Conservation (phyloP, 2,113 vertebrate species). For the Callipepla californica region DNA sequence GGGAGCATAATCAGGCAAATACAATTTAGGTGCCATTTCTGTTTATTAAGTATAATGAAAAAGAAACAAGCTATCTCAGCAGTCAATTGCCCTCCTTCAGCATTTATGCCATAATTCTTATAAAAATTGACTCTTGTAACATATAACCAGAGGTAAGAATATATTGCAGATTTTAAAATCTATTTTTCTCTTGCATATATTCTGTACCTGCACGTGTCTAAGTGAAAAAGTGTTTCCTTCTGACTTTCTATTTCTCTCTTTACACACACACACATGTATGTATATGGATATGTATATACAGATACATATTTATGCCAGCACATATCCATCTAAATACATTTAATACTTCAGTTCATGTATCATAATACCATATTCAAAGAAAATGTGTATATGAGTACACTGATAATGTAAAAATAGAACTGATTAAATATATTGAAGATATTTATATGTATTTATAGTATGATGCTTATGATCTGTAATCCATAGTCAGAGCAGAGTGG, state of each 20-base stretch:
- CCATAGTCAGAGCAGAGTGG: neutral
- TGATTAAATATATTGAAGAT: neutral
- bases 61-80: neutral
- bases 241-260: neutral
- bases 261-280: fast-evolving
- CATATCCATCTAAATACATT: neutral
- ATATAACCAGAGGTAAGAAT: neutral
- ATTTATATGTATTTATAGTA: neutral
- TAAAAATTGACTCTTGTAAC: neutral
- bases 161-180: neutral
- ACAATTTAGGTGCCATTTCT: neutral
- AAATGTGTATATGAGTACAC: neutral
- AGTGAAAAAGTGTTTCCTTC: neutral
- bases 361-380: neutral
- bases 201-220: neutral
- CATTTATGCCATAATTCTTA: neutral
- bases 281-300: neutral
- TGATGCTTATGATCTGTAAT: neutral
- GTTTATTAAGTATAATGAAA: conserved; percentile 45
- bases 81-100: conserved; percentile 1
- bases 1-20: neutral
- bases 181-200: neutral
- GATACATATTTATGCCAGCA: too few relatives aligned
- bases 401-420: neutral
- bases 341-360: neutral